Conservation (phyloP, 2,888 invertebrate species). For the Criorhina ranunculi region DNA sequence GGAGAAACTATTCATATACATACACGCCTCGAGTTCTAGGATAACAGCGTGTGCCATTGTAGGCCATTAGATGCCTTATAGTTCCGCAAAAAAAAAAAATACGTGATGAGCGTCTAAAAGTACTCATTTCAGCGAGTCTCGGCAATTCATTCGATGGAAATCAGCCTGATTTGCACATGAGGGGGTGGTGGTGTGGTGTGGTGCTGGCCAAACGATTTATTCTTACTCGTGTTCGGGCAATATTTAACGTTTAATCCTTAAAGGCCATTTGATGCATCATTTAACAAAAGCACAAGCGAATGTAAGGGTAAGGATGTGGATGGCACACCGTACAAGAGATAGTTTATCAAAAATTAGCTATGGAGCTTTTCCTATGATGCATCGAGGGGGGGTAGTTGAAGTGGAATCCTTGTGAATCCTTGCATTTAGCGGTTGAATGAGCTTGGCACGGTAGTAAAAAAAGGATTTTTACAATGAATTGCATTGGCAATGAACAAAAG, state of each 20-base stretch:
- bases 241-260: conserved; percentile 77
- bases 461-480: too few species aligned
- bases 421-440: conserved; percentile 32
- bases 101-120: conserved; percentile 73
- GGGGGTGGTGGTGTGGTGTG: background rate
- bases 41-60: conserved; percentile 10
- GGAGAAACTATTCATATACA: conserved; percentile 16
- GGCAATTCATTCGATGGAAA: conserved; percentile 51
- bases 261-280: conserved; percentile 76
- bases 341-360: conserved; percentile 74
- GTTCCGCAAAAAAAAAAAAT: conserved; percentile 38
- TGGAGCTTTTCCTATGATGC: conserved; percentile 62
- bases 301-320: conserved; percentile 12
- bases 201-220: conserved; percentile 55
- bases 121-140: conserved; percentile 55
- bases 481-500: too few species aligned
- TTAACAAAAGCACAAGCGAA: conserved; percentile 63
- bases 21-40: background rate
- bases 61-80: conserved; percentile 68
- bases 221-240: conserved; percentile 60
- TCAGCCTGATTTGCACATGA: conserved; percentile 73
- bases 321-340: background rate
- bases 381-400: conserved; percentile 19
- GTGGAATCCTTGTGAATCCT: background rate
- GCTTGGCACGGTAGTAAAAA: background rate